Conservation (phyloP, 2,113 vertebrate species). For the Ciconia boyciana region DNA sequence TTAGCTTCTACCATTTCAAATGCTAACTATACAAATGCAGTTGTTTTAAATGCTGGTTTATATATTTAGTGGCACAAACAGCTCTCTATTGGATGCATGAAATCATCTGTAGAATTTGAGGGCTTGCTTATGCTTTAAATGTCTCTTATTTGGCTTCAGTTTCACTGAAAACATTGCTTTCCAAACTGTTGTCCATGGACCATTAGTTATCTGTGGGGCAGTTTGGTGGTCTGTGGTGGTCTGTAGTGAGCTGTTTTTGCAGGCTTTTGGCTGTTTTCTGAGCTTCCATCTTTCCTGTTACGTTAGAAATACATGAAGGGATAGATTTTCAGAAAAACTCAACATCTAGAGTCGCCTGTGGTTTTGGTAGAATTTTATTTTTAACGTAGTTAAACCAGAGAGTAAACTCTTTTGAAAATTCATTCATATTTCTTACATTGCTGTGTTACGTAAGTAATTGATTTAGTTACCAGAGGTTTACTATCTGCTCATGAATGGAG, state of each 20-base stretch:
- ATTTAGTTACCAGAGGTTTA: not conserved
- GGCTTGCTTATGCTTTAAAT: not conserved
- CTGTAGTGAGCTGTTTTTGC: not conserved
- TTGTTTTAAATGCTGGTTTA: conserved; percentile 10
- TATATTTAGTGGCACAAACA: conserved; percentile 5
- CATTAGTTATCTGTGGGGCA: not conserved
- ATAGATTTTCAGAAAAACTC: not conserved
- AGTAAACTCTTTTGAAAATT: not conserved
- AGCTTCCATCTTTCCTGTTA: not conserved
- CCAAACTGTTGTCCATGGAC: not conserved
- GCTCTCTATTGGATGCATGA: not conserved
- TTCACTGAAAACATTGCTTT: not conserved
- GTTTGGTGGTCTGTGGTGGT: not conserved
- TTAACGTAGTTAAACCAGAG: not conserved
- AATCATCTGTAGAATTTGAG: not conserved
- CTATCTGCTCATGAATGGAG: not conserved
- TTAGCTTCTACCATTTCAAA: conserved; percentile 33
- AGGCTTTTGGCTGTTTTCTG: not conserved
- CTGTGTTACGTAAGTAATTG: not conserved
- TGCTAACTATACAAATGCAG: not conserved
- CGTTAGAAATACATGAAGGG: not conserved
- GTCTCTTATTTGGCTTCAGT: not conserved
- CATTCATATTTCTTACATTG: not conserved
- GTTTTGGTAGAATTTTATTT: not conserved
- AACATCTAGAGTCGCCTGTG: not conserved